Percentiles rank a stretch among this genome's conserved stretches.
phyloP scores from a whole-genome alignment of 2,113 vertebrate genomes.

The Sinocyclocheilus rhinocerous region DNA sequence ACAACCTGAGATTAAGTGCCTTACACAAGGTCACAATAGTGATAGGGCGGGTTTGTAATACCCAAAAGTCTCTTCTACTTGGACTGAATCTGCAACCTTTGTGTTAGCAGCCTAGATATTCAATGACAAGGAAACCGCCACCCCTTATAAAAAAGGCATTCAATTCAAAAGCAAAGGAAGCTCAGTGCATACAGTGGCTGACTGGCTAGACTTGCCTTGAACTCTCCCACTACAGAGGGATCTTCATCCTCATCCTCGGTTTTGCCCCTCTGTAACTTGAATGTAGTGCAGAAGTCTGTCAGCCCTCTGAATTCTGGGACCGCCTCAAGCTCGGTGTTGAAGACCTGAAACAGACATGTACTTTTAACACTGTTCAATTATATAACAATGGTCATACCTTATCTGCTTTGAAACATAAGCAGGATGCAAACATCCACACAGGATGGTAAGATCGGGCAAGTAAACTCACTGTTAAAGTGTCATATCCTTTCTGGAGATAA shows the following conservation, averaged over 20 bases:
- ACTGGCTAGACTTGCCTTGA: conserved; percentile 80
- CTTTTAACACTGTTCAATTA: conserved; percentile 6
- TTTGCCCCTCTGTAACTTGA: conserved; percentile 90
- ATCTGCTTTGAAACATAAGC: conserved; percentile 11
- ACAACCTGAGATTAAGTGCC: not conserved
- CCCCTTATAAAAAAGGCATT: not conserved
- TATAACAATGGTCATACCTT: not conserved
- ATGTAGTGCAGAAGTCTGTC: conserved; percentile 94
- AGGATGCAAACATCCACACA: not conserved
- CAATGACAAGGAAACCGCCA: not conserved
- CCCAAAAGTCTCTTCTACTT: not conserved
- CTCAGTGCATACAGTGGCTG: not conserved
- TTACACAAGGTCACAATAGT: not conserved
- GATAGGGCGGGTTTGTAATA: not conserved
- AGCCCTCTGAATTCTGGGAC: conserved; percentile 87
- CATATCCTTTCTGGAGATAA: conserved; percentile 94
- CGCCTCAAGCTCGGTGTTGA: conserved; percentile 83
- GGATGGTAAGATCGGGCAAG: not conserved
- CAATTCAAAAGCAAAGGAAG: not conserved
- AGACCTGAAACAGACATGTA: conserved; percentile 76
- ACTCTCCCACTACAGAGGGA: conserved; percentile 92
- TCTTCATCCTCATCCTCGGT: conserved; percentile 85
- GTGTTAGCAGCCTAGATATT: not conserved
- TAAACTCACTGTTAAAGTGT: conserved; percentile 85
- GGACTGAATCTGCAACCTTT: not conserved